phyloP scores from a whole-genome alignment of 2,113 vertebrate genomes.

The Cyphomyrus discorhynchus region DNA sequence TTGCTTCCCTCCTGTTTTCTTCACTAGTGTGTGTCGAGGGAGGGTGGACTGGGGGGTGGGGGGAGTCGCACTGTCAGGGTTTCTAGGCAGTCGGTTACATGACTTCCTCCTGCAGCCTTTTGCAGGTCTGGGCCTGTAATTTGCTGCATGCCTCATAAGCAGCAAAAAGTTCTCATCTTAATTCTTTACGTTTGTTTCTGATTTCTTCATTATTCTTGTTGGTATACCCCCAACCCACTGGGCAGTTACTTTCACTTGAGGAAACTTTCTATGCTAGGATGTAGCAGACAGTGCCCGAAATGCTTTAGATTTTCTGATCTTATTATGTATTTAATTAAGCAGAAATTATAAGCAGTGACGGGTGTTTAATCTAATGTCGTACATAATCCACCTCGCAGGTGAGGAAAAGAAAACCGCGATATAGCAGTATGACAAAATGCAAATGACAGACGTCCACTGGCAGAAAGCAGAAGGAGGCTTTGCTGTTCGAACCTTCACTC shows the following conservation, averaged over 20 bases:
- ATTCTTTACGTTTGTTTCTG: neutral
- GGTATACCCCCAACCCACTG: no score
- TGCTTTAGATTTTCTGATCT: neutral
- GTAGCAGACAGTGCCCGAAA: neutral
- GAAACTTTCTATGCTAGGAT: neutral
- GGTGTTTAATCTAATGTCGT: neutral
- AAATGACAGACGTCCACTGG: neutral
- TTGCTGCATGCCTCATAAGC: neutral
- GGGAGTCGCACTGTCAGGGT: neutral
- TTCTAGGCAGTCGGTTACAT: neutral
- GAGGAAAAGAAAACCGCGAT: neutral
- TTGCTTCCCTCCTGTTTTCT: constrained; percentile 1
- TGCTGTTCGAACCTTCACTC: neutral
- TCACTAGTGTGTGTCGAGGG: neutral
- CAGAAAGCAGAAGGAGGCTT: neutral
- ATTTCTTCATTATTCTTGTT: neutral
- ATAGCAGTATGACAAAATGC: neutral
- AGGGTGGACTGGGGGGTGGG: neutral
- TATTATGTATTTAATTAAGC: neutral
- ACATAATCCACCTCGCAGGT: neutral
- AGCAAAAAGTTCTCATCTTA: neutral
- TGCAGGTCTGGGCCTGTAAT: no score
- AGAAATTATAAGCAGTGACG: neutral
- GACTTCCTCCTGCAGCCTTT: neutral
- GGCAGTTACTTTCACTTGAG: neutral